Percentiles rank a stretch among this genome's conserved stretches.
phyloP scores from a whole-genome alignment of 2,888 invertebrate species.

The Lasioglossum malachurum region DNA sequence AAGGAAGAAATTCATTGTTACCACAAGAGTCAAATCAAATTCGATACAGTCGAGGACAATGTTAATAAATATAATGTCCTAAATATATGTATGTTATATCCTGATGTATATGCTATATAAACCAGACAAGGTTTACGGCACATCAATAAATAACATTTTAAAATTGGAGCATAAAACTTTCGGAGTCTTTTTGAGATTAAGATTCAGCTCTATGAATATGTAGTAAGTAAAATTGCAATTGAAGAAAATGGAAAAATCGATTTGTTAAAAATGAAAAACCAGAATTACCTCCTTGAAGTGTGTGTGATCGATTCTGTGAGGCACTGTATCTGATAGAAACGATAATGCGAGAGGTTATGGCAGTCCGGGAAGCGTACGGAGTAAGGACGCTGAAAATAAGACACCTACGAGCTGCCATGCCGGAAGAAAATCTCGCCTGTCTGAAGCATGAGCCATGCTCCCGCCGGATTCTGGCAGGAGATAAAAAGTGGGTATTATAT shows the following conservation, averaged over 20 bases:
- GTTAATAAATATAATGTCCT: too few species aligned
- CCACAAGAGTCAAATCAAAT: background rate
- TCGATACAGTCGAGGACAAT: too few species aligned
- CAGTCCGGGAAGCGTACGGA: background rate
- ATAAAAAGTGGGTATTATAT: slow-evolving; percentile 3
- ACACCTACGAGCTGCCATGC: background rate
- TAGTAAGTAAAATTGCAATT: too few species aligned
- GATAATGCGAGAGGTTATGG: background rate
- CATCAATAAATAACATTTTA: too few species aligned
- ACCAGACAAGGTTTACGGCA: too few species aligned
- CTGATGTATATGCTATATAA: too few species aligned
- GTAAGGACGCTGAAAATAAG: background rate
- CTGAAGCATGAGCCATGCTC: background rate
- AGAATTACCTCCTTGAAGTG: background rate
- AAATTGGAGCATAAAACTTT: too few species aligned
- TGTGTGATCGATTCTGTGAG: background rate
- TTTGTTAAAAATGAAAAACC: background rate
- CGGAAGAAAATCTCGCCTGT: background rate
- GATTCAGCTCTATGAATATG: too few species aligned
- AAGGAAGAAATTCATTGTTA: background rate
- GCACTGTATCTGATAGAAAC: background rate
- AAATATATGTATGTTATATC: too few species aligned
- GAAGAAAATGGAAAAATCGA: background rate
- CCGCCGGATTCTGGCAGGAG: background rate
- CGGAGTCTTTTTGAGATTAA: too few species aligned